These are phyloP conservation scores for Bradypodion pumilum DNA, from an alignment of 2,797 vertebrate species.

Conservation along the genomic window DNA sequence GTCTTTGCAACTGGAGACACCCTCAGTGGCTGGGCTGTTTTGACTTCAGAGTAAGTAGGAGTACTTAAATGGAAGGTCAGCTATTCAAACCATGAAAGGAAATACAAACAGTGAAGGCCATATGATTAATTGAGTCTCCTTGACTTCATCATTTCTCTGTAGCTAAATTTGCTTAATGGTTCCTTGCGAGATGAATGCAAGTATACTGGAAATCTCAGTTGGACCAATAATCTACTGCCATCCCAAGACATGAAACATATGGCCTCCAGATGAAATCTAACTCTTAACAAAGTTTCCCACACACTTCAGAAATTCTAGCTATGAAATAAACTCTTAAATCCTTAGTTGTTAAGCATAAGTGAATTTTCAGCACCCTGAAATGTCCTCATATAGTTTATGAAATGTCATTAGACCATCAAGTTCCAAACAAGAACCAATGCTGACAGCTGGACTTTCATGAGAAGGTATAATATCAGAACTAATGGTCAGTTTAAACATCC, in stretches of 20 bases:
- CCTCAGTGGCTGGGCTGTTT: background rate
- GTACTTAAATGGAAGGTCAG: background rate
- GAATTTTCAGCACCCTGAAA: background rate
- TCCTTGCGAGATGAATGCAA: background rate
- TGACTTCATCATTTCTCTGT: background rate
- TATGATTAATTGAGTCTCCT: background rate
- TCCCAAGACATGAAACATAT: fast-evolving
- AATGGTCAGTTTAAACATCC: background rate
- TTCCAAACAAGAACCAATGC: background rate
- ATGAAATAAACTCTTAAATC: background rate
- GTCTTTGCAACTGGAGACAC: background rate
- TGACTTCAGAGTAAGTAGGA: background rate
- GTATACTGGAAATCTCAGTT: fast-evolving
- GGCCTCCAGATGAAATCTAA: slow-evolving; percentile 5
- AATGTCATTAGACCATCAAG: background rate
- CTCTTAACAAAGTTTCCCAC: background rate
- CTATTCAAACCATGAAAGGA: background rate
- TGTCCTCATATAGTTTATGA: background rate
- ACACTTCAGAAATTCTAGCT: background rate
- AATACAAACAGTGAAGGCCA: fast-evolving
- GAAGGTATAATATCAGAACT: background rate
- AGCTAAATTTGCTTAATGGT: background rate
- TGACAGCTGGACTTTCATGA: fast-evolving
- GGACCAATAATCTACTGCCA: background rate
- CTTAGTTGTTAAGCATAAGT: background rate